Evolutionary conservation across 1,140 invertebrate species (phyloP).

Genomic region (Drosophila kanapiae): DNA sequence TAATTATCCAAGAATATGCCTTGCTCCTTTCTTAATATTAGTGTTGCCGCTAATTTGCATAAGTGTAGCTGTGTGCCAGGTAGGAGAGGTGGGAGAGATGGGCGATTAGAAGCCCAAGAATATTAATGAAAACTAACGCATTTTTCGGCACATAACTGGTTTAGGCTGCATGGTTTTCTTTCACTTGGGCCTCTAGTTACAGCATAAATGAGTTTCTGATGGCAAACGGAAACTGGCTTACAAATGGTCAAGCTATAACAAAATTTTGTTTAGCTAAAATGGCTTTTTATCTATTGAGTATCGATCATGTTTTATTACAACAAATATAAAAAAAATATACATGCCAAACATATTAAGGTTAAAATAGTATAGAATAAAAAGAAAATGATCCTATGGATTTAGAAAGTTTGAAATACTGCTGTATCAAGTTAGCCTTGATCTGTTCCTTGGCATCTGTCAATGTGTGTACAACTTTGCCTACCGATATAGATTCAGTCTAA

Average conservation of each 20-base stretch:
- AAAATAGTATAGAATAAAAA: not conserved
- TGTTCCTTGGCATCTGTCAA: not conserved
- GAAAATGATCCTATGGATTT: not conserved
- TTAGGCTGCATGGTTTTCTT: not conserved
- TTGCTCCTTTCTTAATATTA: conserved; percentile 7
- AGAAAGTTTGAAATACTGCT: not conserved
- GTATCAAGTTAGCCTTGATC: conserved; percentile 33
- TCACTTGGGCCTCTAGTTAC: not conserved
- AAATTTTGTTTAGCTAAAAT: not conserved
- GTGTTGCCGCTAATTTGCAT: conserved; percentile 52
- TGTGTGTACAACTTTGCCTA: not conserved
- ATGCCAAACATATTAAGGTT: not conserved
- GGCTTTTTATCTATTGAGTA: conserved; percentile 6
- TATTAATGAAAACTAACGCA: conserved; percentile 34
- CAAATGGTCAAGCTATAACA: conserved; percentile 18
- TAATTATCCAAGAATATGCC: conserved; percentile 58
- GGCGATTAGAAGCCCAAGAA: conserved; percentile 1
- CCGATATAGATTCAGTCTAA: conserved; percentile 18
- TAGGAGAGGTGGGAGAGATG: conserved; percentile 9
- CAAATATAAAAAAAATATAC: not conserved
- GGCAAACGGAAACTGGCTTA: conserved; percentile 30
- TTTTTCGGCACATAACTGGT: conserved; percentile 1
- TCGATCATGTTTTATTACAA: not conserved
- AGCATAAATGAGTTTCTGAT: conserved; percentile 35
- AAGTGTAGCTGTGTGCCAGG: conserved; percentile 46